A percentile compares a stretch with the other conserved stretches of the same genome.
These are phyloP conservation scores for Lucilia sericata DNA, from an alignment of 1,140 invertebrate species.

Conservation along the genomic window DNA sequence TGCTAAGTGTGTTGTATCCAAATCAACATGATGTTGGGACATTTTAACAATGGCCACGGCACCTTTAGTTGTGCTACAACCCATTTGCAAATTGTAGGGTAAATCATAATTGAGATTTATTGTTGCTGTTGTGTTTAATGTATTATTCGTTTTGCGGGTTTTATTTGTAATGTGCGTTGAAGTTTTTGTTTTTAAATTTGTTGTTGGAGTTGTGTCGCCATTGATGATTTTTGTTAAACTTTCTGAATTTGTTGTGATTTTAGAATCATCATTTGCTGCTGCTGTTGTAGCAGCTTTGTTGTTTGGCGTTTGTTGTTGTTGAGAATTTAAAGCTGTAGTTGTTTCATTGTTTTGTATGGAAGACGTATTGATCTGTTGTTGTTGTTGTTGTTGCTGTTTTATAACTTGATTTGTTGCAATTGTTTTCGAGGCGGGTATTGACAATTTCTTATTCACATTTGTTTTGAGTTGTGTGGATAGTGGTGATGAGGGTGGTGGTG, in stretches of 20 bases:
- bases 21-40: constrained; percentile 34
- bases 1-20: constrained; percentile 43
- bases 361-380: constrained; percentile 46
- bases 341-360: constrained; percentile 34
- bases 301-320: background rate
- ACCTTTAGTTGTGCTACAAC: background rate
- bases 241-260: background rate
- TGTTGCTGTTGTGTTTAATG: background rate
- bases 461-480: constrained; percentile 13
- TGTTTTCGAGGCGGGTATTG: constrained; percentile 34
- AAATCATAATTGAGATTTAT: background rate
- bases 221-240: background rate
- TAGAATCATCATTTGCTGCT: no score
- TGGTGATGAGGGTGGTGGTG: constrained; percentile 13
- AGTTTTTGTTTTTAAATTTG: constrained; percentile 32
- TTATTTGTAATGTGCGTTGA: constrained; percentile 13
- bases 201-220: background rate
- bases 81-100: constrained; percentile 4
- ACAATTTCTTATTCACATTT: constrained; percentile 21
- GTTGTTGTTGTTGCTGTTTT: background rate
- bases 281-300: no score
- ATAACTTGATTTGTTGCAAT: constrained; percentile 15
- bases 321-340: constrained; percentile 30
- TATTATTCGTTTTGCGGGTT: background rate
- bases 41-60: constrained; percentile 46